A percentile compares a stretch with the other conserved stretches of the same genome.
These are phyloP conservation scores for Stenchaetothrips biformis DNA, from an alignment of 2,888 invertebrate species.

Conservation along the genomic window DNA sequence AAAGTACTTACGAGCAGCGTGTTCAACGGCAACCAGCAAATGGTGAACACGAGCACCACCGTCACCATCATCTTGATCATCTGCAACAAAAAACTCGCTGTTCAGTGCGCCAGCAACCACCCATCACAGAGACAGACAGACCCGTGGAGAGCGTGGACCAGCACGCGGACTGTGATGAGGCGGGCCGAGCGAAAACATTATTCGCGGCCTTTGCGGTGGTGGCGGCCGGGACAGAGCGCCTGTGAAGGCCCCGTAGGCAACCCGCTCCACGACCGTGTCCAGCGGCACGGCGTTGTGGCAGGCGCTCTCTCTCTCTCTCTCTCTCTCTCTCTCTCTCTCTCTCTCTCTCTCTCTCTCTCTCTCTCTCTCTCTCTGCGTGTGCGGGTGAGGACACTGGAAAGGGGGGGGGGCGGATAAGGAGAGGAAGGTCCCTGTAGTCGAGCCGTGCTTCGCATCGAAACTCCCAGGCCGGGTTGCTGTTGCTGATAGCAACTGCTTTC, in stretches of 20 bases:
- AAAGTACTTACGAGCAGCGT: constrained; percentile 43
- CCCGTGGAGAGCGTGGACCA: too few relatives aligned
- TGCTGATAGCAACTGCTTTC: too few relatives aligned
- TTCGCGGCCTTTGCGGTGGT: too few relatives aligned
- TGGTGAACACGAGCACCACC: constrained; percentile 52
- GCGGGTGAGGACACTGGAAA: too few relatives aligned
- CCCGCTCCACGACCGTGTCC: neutral
- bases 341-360: neutral
- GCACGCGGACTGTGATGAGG: too few relatives aligned
- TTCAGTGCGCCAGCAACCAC: too few relatives aligned
- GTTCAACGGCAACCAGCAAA: constrained; percentile 55
- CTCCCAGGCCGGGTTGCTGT: neutral
- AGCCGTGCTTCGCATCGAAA: neutral
- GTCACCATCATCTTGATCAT: constrained; percentile 57
- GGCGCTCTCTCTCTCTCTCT: constrained; percentile 1
- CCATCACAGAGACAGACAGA: too few relatives aligned
- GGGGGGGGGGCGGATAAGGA: too few relatives aligned
- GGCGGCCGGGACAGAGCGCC: neutral
- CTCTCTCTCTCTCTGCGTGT: neutral
- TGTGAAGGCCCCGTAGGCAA: neutral
- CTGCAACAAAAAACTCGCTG: constrained; percentile 43
- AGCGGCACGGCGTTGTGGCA: neutral
- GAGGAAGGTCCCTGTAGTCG: too few relatives aligned
- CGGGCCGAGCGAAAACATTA: too few relatives aligned
- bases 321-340: neutral